Conservation (phyloP, 1,140 invertebrate species). For the Caerostris darwini region DNA sequence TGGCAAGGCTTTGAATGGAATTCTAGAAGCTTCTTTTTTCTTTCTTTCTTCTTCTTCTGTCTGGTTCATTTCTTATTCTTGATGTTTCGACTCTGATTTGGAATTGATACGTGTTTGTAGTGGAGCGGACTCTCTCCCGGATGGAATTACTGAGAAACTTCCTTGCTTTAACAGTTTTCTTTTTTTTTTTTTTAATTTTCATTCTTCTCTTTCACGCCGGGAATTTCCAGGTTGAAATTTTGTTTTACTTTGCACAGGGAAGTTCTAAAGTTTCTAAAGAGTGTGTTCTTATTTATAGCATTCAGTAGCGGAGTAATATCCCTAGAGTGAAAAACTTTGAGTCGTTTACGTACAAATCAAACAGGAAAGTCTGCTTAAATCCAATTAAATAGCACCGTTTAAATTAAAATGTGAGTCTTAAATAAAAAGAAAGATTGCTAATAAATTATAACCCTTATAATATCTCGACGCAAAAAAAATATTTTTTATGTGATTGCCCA, state of each 20-base stretch:
- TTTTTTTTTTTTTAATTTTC: neutral
- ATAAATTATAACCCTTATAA: no score
- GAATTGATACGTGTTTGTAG: constrained; percentile 36
- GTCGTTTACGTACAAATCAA: no score
- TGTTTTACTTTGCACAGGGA: neutral
- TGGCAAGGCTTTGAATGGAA: neutral
- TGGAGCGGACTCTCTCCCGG: neutral
- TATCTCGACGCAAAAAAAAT: no score
- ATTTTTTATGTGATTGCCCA: no score
- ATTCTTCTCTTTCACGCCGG: neutral
- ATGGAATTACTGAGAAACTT: constrained; percentile 16
- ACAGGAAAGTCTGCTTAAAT: no score
- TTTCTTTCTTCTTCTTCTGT: neutral
- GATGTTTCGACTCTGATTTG: constrained; percentile 29
- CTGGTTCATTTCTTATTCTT: constrained; percentile 18
- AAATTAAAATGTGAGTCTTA: no score
- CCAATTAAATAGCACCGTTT: no score
- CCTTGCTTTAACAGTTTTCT: constrained; percentile 8
- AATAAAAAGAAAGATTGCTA: no score
- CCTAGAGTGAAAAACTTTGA: no score
- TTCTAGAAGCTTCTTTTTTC: neutral
- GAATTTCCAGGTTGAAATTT: neutral
- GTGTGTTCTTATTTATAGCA: neutral
- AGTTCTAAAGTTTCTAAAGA: neutral
- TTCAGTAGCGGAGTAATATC: neutral